Evolutionary conservation across 2,797 vertebrate genomes (phyloP), one percentile per base, ranked within the genome.

Genomic region (Rhynchonycteris naso): DNA sequence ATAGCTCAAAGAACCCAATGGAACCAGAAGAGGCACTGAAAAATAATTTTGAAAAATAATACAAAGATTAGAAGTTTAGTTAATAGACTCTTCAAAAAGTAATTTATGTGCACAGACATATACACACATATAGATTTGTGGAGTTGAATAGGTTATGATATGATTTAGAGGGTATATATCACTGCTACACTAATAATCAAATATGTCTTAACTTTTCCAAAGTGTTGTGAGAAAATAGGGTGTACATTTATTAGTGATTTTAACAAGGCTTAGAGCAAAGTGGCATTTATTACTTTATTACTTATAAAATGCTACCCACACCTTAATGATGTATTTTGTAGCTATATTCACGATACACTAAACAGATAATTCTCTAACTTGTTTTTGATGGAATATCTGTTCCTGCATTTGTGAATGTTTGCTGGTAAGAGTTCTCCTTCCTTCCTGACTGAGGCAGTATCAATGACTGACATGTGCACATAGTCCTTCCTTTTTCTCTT

Each of bases 11-110:
- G 14, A 61, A 76, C 78, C 66, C 33, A 90, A 63, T 66, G 12
- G n/a, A 86, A 56, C 90, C 7, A 38, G 38, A 54, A 71, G 18
- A 38, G 35, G 58, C 10, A 35, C 33, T 82, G 22, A 54, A 82
- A 89, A 59, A 58, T 38, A 74, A 19, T 82, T 35, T 72, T 80
- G 38, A 93, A 83, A 95, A 82, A 50, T 61, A 35, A 80, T 16
- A 69, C 38, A 52, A 80, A 50, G 3, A 16, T 8, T 63, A 69
- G 43, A 92, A 22, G 4, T 74, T 69, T 38, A 56, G 30, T 47
- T 71, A n/a, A 71, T 50, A 69, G 18, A 22, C 6, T 93, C 47
- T 79, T 71, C 13, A 59, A 52, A 91, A 72, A 10, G 5, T 15
- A 1, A 26, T 47, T 3, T 30, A 38, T 21, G 19, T 7, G 26